Base-by-base conservation (phyloP, 2,888 invertebrate species). In the Harmothoe impar region DNA sequence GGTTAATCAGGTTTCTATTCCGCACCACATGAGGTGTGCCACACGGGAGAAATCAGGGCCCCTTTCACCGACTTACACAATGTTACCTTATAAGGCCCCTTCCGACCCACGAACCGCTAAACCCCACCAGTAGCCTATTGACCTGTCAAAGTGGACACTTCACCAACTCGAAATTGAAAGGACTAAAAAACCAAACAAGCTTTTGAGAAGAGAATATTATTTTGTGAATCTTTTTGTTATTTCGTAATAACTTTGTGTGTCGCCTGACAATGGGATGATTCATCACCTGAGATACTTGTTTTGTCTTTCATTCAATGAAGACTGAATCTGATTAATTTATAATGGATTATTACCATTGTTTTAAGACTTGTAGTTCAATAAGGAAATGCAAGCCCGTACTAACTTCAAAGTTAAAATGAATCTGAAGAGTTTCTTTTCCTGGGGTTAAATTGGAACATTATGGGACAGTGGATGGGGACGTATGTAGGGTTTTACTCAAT, bases 1-100 rank as follows among this genome's bases (percentile, higher is more conserved):
- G 81, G 81, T 35, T 81, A 81, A 81, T 35, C 33, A 81, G 81
- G 33, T 81, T 81, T 81, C 33, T 81, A 81, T 81, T 12, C 7
- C 7, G 12, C 81, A 23, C 81, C 81, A 1, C 23, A 20, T 20
- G 81, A 81, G 43, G 43, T 81, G 35, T 20, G 43, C 81, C 3
- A 12, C 81, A 62, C 62, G 23, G 17, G 35, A 35, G 81, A 81
- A 81, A 81, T 81, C 81, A 81, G n/a, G 35, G 43, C 3, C 81
- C 25, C 20, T 23, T 81, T 81, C 81, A 81, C 43, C 81, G 43
- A 17, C 15, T 15, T n/a, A 81, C 20, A 81, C 43, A 81, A 81
- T 81, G 25, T 31, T 25, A 29, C 77, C 25, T n/a, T 77, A 77
- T 43, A 43, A 43, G 43, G 43, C 43, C 43, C 43, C 10, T 10